Base-by-base conservation (phyloP, 2,113 vertebrate genomes). In the Erythrocercus mccallii region DNA sequence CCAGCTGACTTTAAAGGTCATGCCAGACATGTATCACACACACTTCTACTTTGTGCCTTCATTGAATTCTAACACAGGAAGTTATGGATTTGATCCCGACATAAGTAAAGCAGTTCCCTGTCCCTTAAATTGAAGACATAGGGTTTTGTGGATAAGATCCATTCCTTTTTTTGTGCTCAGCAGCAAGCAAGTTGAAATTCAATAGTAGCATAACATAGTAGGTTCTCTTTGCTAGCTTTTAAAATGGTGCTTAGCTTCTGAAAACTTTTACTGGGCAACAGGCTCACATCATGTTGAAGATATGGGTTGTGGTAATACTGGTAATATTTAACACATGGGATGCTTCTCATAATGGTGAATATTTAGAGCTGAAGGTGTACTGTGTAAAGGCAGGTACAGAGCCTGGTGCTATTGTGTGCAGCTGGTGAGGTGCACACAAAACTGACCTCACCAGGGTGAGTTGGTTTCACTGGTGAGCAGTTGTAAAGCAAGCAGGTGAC, bases 301-400 rank as follows among this genome's bases (percentile, higher is more conserved):
- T 24, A 37, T 0, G 0, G 53, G 12, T 23, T 79, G 25, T 47
- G 47, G 7, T 70, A 56, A 47, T 35, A 44, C 11, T 33, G 7
- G 15, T 35, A 70, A 33, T 51, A 65, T 42, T 68, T 64, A 19
- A 78, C 27, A 13, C 8, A 28, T 12, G 28, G 68, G 30, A 40
- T 47, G 7, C 4, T 83, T 10, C 30, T 83, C 19, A 3, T 27
- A 35, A 44, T 5, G 27, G 24, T 35, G 44, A 70, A 24, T 21
- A 44, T 74, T 91, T 81, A 50, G 38, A 79, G 27, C 24, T 51
- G 33, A 38, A 68, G 21, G 7, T 51, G 15, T 5, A 2, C 31
- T 44, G 45, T 19, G 22, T 33, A 38, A 70, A 56, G 30, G 33
- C 19, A 50, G 16, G 6, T 47, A 11, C 22, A 35, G 60, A 91